phyloP scores from a whole-genome alignment of 2,888 invertebrate species.

The Leptinotarsa haldemani region DNA sequence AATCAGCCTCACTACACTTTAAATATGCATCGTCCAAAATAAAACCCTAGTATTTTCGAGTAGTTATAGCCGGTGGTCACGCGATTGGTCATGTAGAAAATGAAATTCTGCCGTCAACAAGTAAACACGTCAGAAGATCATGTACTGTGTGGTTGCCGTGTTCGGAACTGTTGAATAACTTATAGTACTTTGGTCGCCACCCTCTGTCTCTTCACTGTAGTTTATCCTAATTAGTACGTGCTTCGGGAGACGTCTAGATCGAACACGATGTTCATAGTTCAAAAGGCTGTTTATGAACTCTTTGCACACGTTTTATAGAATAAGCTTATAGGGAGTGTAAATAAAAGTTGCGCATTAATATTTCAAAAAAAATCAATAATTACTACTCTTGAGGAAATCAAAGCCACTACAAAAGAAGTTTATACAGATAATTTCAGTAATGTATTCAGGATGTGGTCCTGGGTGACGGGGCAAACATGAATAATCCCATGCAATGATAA shows the following conservation, averaged over 20 bases:
- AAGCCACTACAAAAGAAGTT: too few relatives aligned
- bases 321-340: background rate
- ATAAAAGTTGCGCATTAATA: background rate
- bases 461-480: too few relatives aligned
- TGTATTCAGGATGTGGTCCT: too few relatives aligned
- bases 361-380: too few relatives aligned
- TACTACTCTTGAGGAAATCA: too few relatives aligned
- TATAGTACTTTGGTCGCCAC: conserved; percentile 11
- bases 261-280: conserved; percentile 16
- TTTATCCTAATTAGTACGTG: conserved; percentile 14
- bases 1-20: background rate
- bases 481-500: too few relatives aligned
- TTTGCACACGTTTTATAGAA: background rate
- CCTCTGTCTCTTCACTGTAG: background rate
- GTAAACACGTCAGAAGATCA: conserved; percentile 5
- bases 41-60: conserved; percentile 2
- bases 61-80: conserved; percentile 23
- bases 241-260: conserved; percentile 7
- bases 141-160: conserved; percentile 4
- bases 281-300: conserved; percentile 6
- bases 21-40: background rate
- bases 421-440: too few relatives aligned
- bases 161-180: conserved; percentile 9
- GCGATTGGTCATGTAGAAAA: conserved; percentile 13
- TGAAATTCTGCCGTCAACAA: conserved; percentile 20